Evolutionary conservation across 2,113 vertebrate genomes (phyloP).

Genomic region (Raja brachyura): DNA sequence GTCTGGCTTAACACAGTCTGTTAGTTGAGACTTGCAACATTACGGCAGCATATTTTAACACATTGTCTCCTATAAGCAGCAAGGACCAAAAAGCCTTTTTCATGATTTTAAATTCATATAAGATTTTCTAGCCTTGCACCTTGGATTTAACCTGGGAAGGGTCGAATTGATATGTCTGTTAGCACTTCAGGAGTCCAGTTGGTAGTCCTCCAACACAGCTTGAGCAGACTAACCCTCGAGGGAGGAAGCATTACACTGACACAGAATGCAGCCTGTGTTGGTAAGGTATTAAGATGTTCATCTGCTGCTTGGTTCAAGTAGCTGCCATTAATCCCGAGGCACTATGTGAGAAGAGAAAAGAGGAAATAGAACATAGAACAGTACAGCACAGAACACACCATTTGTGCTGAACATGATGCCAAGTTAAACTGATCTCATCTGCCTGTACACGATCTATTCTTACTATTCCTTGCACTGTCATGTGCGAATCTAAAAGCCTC

Average conservation of each 20-base stretch:
- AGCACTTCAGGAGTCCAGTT: neutral
- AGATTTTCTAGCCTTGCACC: neutral
- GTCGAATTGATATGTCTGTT: neutral
- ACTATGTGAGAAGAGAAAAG: neutral
- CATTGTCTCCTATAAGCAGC: neutral
- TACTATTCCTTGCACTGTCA: no score
- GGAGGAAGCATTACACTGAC: neutral
- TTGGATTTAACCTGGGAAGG: neutral
- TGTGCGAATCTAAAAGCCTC: no score
- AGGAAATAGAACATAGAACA: no score
- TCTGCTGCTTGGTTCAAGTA: neutral
- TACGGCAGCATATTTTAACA: conserved; percentile 8
- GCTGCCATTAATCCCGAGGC: neutral
- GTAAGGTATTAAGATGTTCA: neutral
- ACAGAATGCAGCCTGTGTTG: neutral
- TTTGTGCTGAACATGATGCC: no score
- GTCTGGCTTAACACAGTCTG: neutral
- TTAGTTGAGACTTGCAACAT: neutral
- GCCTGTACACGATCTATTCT: no score
- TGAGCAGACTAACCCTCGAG: neutral
- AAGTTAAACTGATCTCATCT: no score
- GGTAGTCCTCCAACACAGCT: neutral
- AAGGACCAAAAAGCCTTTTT: neutral
- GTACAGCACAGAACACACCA: no score
- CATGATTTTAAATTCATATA: conserved; percentile 5